These are phyloP conservation scores for Pharmacophagus antenor DNA, from an alignment of 2,888 invertebrate genomes.

Conservation along the genomic window DNA sequence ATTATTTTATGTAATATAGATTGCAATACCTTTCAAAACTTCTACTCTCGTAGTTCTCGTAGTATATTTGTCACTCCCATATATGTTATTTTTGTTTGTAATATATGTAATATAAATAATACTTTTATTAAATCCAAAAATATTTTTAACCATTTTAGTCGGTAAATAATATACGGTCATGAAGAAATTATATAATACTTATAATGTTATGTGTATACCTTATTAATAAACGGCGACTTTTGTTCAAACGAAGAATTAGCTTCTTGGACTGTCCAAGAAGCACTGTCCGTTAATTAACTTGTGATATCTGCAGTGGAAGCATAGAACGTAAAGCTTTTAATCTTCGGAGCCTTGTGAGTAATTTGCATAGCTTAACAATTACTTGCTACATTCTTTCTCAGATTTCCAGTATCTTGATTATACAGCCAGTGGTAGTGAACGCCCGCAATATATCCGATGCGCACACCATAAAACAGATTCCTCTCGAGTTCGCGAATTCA, in stretches of 20 bases:
- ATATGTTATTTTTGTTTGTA: too few species aligned
- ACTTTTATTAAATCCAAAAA: too few species aligned
- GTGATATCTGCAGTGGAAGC: slow-evolving; percentile 47
- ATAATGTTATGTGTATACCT: not conserved
- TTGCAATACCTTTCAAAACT: too few species aligned
- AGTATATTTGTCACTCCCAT: too few species aligned
- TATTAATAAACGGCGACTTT: not conserved
- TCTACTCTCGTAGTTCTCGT: too few species aligned
- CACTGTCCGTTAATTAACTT: slow-evolving; percentile 57
- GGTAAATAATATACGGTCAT: too few species aligned
- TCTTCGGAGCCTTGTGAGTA: slow-evolving; percentile 40
- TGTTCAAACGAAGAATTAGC: slow-evolving; percentile 37
- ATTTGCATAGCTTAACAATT: slow-evolving; percentile 76
- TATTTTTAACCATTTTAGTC: too few species aligned
- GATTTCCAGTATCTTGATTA: slow-evolving; percentile 44
- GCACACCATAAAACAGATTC: slow-evolving; percentile 23
- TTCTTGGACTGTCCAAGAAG: slow-evolving; percentile 38
- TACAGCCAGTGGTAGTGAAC: slow-evolving; percentile 23
- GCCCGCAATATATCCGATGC: slow-evolving; percentile 24
- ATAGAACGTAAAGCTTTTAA: slow-evolving; percentile 50
- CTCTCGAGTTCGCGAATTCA: slow-evolving; percentile 16
- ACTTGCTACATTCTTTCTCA: slow-evolving; percentile 65
- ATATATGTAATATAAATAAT: too few species aligned
- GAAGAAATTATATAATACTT: not conserved
- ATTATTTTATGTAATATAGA: too few species aligned